Conservation (phyloP, 2,797 vertebrate genomes). For the Psittacula echo region DNA sequence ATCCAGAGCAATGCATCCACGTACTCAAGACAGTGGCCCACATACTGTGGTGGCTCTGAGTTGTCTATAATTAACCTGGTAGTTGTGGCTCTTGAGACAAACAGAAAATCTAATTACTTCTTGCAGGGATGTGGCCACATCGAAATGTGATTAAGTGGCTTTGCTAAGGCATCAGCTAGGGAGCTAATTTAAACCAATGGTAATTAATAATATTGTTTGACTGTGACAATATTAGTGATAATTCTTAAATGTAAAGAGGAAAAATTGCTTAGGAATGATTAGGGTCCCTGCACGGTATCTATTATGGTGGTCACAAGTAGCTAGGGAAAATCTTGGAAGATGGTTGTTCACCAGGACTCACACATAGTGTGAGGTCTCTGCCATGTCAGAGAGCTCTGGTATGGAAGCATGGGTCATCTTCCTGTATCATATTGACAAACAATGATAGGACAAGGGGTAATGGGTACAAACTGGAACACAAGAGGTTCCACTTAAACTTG, state of each 20-base stretch:
- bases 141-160: background rate
- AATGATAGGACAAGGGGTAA: too few relatives aligned
- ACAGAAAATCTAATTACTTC: background rate
- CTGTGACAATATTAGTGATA: background rate
- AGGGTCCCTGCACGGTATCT: background rate
- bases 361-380: background rate
- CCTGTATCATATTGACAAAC: background rate
- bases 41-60: background rate
- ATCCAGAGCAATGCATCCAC: background rate
- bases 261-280: background rate
- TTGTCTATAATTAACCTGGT: background rate
- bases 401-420: rapidly evolving
- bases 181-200: background rate
- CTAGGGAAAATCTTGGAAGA: background rate
- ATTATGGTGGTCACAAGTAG: rapidly evolving
- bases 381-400: background rate
- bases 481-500: too few relatives aligned
- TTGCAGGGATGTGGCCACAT: background rate
- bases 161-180: background rate
- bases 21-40: background rate
- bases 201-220: background rate
- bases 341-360: background rate
- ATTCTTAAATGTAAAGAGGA: background rate
- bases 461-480: too few relatives aligned
- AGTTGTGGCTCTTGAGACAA: background rate